Conservation (phyloP, 2,113 vertebrate species). For the Atrichornis clamosus region DNA sequence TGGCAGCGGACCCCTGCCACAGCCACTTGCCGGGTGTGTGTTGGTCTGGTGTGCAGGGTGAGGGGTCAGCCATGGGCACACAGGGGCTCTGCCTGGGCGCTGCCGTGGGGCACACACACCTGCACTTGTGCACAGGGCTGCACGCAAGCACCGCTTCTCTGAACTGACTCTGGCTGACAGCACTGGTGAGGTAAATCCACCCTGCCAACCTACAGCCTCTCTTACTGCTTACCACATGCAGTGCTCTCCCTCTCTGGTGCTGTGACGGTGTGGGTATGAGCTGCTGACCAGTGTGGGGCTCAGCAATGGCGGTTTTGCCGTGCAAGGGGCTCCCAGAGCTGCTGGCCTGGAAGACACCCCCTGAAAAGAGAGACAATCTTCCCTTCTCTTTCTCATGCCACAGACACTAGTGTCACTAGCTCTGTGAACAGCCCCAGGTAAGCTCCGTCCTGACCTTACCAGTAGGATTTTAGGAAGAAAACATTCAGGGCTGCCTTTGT, state of each 20-base stretch:
- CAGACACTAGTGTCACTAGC: rapidly evolving
- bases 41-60: background rate
- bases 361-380: background rate
- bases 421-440: background rate
- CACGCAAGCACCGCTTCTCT: rapidly evolving
- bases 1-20: rapidly evolving
- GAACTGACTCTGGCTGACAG: background rate
- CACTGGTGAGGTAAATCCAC: background rate
- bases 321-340: background rate
- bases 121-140: rapidly evolving
- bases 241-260: background rate
- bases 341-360: background rate
- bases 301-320: rapidly evolving
- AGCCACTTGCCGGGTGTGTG: background rate
- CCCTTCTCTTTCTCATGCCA: background rate
- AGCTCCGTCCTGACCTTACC: background rate
- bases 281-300: rapidly evolving
- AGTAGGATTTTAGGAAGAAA: background rate
- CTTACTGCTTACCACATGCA: background rate
- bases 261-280: background rate
- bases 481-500: background rate
- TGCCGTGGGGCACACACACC: background rate
- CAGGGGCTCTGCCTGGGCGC: background rate
- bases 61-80: background rate
- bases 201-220: background rate